phyloP scores from a whole-genome alignment of 2,113 vertebrate species.

The Neopipo cinnamomea region DNA sequence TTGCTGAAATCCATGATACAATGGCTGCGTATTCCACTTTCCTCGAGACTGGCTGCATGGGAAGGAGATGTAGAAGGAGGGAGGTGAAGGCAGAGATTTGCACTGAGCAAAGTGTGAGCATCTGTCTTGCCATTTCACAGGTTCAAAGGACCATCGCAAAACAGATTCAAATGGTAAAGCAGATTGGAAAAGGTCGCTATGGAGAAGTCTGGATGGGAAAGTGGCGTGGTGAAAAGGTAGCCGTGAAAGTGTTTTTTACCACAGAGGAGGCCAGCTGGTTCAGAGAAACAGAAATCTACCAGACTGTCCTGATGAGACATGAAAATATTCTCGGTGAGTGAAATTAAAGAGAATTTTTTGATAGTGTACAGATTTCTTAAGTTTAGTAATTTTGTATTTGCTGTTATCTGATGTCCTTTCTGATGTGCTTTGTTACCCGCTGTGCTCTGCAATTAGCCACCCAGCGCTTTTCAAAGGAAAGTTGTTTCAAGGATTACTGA shows the following conservation, averaged over 20 bases:
- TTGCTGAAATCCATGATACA: neutral
- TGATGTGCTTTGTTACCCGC: neutral
- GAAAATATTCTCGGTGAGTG: slow-evolving; percentile 95
- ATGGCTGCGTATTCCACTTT: neutral
- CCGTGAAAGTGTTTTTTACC: slow-evolving; percentile 97
- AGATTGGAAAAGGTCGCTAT: slow-evolving; percentile 96
- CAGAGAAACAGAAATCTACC: slow-evolving; percentile 98
- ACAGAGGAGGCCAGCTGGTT: slow-evolving; percentile 99
- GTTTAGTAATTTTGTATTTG: neutral
- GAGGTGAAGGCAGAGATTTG: neutral
- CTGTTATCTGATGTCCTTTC: slow-evolving; percentile 18
- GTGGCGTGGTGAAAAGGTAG: slow-evolving; percentile 95
- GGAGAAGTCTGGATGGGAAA: slow-evolving; percentile 98
- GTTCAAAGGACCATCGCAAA: slow-evolving; percentile 98
- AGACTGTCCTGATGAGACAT: slow-evolving; percentile 97
- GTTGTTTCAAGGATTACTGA: neutral
- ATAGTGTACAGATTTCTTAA: neutral
- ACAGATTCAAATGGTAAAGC: slow-evolving; percentile 98
- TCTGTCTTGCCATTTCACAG: slow-evolving; percentile 67
- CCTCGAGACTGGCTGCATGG: rapidly evolving
- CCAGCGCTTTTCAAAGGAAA: neutral
- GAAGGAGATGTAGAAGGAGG: neutral
- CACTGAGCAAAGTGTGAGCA: neutral
- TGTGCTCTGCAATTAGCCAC: neutral
- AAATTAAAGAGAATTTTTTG: neutral